These are phyloP conservation scores for Cheilinus undulatus DNA, from an alignment of 2,113 vertebrate species.

Conservation along the genomic window DNA sequence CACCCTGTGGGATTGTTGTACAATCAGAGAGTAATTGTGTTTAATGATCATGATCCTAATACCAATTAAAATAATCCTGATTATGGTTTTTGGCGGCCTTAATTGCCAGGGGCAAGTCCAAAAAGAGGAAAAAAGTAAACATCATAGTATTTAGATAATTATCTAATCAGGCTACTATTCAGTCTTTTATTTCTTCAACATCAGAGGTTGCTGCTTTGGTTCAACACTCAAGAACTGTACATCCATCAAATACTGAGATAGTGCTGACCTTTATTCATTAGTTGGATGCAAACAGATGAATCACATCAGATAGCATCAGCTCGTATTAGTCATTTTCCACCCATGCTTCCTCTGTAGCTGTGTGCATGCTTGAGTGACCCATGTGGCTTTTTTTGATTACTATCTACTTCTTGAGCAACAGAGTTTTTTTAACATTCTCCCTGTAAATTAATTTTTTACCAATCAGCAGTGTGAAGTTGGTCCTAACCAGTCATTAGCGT, in stretches of 20 bases:
- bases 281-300: slow-evolving; percentile 15
- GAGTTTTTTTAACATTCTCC: slow-evolving; percentile 11
- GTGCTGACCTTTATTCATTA: background rate
- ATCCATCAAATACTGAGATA: background rate
- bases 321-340: slow-evolving; percentile 41
- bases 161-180: too few relatives aligned
- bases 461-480: slow-evolving; percentile 29
- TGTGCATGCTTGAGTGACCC: slow-evolving; percentile 9
- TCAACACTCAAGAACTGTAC: background rate
- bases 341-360: slow-evolving; percentile 16
- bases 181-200: too few relatives aligned
- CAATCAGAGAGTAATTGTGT: too few relatives aligned
- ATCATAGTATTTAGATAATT: too few relatives aligned
- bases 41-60: too few relatives aligned
- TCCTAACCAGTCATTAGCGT: slow-evolving; percentile 32
- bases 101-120: too few relatives aligned
- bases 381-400: background rate
- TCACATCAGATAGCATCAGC: slow-evolving; percentile 26
- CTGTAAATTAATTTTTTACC: slow-evolving; percentile 10
- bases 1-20: too few relatives aligned
- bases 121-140: too few relatives aligned
- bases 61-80: too few relatives aligned
- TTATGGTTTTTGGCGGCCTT: too few relatives aligned
- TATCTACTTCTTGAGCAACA: background rate
- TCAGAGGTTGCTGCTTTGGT: too few relatives aligned